Percentiles rank a stretch among this genome's conserved stretches.
phyloP scores from a whole-genome alignment of 1,140 invertebrate species.

The Drosophila cardini region DNA sequence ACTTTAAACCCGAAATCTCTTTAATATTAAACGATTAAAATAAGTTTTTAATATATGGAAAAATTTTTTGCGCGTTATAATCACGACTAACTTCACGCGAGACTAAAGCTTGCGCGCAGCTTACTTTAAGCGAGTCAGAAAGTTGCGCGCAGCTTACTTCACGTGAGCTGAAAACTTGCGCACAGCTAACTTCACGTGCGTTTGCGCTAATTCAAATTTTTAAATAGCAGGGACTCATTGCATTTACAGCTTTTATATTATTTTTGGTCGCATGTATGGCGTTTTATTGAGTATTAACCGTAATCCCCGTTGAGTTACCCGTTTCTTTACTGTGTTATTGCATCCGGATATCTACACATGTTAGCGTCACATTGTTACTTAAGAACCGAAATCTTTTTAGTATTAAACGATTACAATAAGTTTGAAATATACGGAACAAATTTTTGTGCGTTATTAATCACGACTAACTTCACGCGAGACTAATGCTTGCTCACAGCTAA shows the following conservation, averaged over 20 bases:
- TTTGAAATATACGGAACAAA: no score
- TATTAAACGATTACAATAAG: no score
- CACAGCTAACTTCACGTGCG: background rate
- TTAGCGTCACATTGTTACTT: no score
- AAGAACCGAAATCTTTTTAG: conserved; percentile 2
- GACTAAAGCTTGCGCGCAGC: background rate
- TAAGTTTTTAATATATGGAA: no score
- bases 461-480: background rate
- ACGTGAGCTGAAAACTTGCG: background rate
- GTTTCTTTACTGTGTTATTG: no score
- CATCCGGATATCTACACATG: no score
- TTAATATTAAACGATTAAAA: background rate
- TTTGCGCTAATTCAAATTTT: no score
- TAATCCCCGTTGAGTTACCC: no score
- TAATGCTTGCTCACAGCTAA: background rate
- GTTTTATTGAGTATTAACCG: no score
- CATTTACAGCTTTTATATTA: no score
- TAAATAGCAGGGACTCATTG: background rate
- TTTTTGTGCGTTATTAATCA: background rate
- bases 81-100: background rate
- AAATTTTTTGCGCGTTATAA: background rate
- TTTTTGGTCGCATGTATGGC: no score
- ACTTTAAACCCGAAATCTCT: background rate
- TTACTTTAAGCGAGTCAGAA: background rate
- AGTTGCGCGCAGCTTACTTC: conserved; percentile 1